phyloP scores from a whole-genome alignment of 2,888 invertebrate species.

The Xylota sylvarum region DNA sequence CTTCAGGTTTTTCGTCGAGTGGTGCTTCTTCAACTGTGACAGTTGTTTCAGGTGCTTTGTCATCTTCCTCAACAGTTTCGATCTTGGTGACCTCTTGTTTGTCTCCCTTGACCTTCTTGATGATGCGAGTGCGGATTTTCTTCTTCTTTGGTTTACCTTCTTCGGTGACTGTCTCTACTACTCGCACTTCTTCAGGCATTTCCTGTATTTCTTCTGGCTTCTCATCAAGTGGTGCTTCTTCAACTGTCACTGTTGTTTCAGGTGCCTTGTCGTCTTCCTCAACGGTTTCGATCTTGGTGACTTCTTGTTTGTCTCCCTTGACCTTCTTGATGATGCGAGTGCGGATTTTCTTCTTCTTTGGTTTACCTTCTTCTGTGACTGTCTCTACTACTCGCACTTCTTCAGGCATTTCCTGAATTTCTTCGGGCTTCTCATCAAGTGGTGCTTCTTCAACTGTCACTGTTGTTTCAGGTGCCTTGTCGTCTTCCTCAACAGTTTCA shows the following conservation, averaged over 20 bases:
- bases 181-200: slow-evolving; percentile 83
- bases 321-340: slow-evolving; percentile 77
- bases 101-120: slow-evolving; percentile 82
- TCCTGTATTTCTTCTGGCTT: slow-evolving; percentile 79
- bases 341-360: slow-evolving; percentile 78
- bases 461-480: background rate
- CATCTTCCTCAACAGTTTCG: slow-evolving; percentile 83
- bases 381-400: slow-evolving; percentile 83
- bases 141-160: slow-evolving; percentile 81
- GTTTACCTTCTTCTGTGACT: slow-evolving; percentile 78
- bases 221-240: slow-evolving; percentile 66
- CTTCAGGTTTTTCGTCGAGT: slow-evolving; percentile 68
- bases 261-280: slow-evolving; percentile 81
- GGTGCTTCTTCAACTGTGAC: slow-evolving; percentile 76
- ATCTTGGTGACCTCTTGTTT: slow-evolving; percentile 82
- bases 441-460: background rate
- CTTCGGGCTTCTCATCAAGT: background rate
- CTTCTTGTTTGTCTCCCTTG: slow-evolving; percentile 79
- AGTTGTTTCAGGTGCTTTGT: slow-evolving; percentile 80
- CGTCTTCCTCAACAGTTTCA: slow-evolving; percentile 69
- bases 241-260: slow-evolving; percentile 79
- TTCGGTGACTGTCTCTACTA: slow-evolving; percentile 83
- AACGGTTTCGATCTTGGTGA: slow-evolving; percentile 82
- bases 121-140: slow-evolving; percentile 81
- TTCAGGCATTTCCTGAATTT: slow-evolving; percentile 76